phyloP scores from a whole-genome alignment of 1,140 invertebrate genomes.

The Nixonia krombeini region DNA sequence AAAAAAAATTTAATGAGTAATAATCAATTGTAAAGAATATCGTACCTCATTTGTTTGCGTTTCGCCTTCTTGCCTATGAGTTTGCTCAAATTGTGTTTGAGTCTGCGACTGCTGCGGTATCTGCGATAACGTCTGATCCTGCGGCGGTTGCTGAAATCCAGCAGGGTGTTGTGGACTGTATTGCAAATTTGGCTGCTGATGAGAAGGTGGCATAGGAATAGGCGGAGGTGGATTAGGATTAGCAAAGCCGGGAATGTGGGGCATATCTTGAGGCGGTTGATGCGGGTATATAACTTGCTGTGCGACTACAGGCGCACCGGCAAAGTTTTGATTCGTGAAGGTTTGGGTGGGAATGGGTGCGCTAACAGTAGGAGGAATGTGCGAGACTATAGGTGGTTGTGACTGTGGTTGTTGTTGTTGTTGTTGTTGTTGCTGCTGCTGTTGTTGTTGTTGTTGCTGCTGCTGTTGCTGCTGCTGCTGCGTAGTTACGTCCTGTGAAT shows the following conservation, averaged over 20 bases:
- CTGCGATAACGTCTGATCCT: conserved; percentile 26
- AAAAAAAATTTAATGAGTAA: too few relatives aligned
- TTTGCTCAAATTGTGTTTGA: conserved; percentile 43
- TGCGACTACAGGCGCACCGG: conserved; percentile 64
- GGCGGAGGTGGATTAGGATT: conserved; percentile 68
- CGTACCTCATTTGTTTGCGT: conserved; percentile 27
- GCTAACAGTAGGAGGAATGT: conserved; percentile 73
- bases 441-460: too few relatives aligned
- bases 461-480: too few relatives aligned
- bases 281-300: conserved; percentile 66
- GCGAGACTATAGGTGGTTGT: conserved; percentile 60
- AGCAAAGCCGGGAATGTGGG: conserved; percentile 67
- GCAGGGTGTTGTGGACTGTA: conserved; percentile 62
- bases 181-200: conserved; percentile 61
- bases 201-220: conserved; percentile 68
- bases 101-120: conserved; percentile 27
- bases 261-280: conserved; percentile 62
- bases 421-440: too few relatives aligned
- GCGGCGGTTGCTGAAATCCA: conserved; percentile 37
- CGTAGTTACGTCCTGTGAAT: conserved; percentile 74
- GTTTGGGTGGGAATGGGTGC: conserved; percentile 81
- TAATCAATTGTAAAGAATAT: neutral
- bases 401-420: too few relatives aligned
- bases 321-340: conserved; percentile 84
- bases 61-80: conserved; percentile 18